Base-by-base conservation (phyloP, 2,113 vertebrate genomes). In the Diadophis punctatus region DNA sequence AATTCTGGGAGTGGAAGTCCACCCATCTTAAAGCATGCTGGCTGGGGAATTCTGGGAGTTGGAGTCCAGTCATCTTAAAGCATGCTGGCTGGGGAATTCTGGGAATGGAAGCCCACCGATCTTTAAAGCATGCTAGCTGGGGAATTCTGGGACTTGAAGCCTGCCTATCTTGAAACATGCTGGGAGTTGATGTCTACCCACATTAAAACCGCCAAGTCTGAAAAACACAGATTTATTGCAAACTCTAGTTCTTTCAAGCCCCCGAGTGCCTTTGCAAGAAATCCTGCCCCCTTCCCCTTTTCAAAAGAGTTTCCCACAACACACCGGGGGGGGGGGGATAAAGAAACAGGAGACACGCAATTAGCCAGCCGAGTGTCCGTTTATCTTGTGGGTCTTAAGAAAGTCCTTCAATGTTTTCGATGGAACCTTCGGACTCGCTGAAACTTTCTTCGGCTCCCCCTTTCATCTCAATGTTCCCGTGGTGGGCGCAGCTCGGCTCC, bases 381-480 rank as follows among this genome's bases (percentile, higher is more conserved):
- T 86, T 8, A 92, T 56, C 90, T 92, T 74, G 90, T 58, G 89
- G 22, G 90, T 68, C 87, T 0, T 0, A 89, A 46, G 51, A 46
- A 91, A 89, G 90, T 95, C 95, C 96, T 95, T 97, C 94, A 43
- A 96, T 91, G 90, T 87, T 92, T 34, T 94, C 95, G 85, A 96
- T 89, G 90, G 93, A 90, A 85, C 89, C 55, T 55, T 95, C 95
- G 43, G 94, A 51, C 0, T 87, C 96, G 63, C 93, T 90, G 94
- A 89, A 0, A 1, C 93, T 91, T 88, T 97, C 94, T 18, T 91
- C 94, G 90, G 7, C 94, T 94, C 1, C 93, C 27, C 85, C 74
- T 94, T 95, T 96, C 93, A 90, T 95, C 95, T 95, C 96, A 93
- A 4, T 92, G 91, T 68, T 92, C 55, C 95, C 95, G 92, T 95